These are phyloP conservation scores for Propithecus perrieri DNA, from an alignment of 2,797 vertebrate genomes.

Conservation along the genomic window DNA sequence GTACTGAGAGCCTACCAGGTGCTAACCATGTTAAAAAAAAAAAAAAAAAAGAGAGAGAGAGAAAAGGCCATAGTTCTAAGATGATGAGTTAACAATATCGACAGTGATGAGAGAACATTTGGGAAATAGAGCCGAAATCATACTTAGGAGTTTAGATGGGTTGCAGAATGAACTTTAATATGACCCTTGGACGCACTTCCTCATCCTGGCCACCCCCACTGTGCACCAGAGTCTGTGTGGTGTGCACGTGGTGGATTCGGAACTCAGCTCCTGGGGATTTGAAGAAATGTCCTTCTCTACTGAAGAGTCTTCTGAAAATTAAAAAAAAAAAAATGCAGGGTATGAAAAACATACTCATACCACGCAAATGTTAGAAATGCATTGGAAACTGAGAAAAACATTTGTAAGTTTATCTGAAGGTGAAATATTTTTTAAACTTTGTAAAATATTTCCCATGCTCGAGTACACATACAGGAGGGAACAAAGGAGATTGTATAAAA, in stretches of 20 bases:
- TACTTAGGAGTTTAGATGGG: not conserved
- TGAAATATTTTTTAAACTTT: not conserved
- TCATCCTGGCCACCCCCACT: not conserved
- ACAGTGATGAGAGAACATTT: not conserved
- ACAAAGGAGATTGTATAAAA: not conserved
- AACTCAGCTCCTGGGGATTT: slow-evolving; percentile 63
- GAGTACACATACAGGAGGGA: not conserved
- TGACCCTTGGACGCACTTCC: not conserved
- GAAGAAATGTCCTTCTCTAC: slow-evolving; percentile 73
- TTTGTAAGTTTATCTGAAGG: not conserved
- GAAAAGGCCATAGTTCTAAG: not conserved
- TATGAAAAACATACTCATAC: not conserved
- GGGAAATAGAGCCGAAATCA: not conserved
- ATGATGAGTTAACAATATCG: not conserved
- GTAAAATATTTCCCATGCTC: not conserved
- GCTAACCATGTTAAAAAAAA: not conserved
- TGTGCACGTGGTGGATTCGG: not conserved
- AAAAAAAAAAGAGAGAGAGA: not conserved
- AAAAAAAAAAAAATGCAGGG: slow-evolving; percentile 74
- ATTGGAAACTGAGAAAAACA: not conserved
- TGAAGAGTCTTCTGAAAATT: slow-evolving; percentile 72
- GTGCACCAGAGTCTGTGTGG: not conserved
- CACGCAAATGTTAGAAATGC: not conserved
- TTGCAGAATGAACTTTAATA: not conserved
- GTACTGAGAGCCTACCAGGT: not conserved